Evolutionary conservation across 2,888 invertebrate genomes (phyloP), one percentile per base, ranked within the genome.

Genomic region (Alentia gelatinosa): DNA sequence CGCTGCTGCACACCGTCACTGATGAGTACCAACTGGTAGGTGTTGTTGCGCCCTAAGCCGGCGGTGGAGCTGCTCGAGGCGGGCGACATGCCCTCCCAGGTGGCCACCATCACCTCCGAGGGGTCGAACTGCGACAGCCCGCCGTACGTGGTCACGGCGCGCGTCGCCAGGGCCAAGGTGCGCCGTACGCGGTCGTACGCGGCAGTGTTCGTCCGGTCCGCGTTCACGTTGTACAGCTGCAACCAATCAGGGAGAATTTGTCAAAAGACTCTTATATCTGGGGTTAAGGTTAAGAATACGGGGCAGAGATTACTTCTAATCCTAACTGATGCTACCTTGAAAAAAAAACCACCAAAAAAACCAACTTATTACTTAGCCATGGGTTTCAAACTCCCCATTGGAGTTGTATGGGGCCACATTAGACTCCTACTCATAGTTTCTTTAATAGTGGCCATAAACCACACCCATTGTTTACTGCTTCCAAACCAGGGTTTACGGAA

Each of bases 221-320:
- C 35, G 39, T 83, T 83, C n/a, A 83, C 83, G n/a, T 83, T 39
- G 19, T 83, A 83, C 37, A 83, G 23, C 83, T 83, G 79, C 9
- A 42, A 42, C n/a, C n/a, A n/a, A n/a, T n/a, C n/a, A n/a, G n/a
- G n/a, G n/a, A n/a, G n/a, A n/a, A n/a, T n/a, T n/a, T n/a, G n/a
- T n/a, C n/a, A n/a, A n/a, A n/a, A n/a, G n/a, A 12, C 19, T 47
- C 19, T 19, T 47, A 47, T 47, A 47, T 12, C 19, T 7, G 47
- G 7, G 19, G 19, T 47, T 7, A 19, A 19, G 47, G 47, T 47
- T 47, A 12, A 47, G 47, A 12, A 47, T 47, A 47, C 19, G 9
- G 9, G 47, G 47, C 19, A 47, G 47, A 19, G n/a, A n/a, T n/a
- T n/a, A n/a, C n/a, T n/a, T n/a, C n/a, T n/a, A n/a, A n/a, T n/a